phyloP scores from a whole-genome alignment of 1,140 invertebrate species.

The Macrosteles quadrilineatus region DNA sequence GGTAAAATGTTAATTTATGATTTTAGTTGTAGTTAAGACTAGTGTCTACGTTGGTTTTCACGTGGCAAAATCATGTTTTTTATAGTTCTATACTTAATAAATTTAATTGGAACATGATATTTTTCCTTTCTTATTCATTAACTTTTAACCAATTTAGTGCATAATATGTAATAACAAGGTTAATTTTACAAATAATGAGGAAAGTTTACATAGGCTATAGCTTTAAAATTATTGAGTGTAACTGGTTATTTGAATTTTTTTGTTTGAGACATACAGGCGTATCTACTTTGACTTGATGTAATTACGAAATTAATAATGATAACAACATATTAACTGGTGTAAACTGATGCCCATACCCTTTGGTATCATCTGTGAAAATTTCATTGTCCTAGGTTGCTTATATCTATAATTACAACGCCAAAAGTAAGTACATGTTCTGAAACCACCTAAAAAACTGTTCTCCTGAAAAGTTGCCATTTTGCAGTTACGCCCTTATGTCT shows the following conservation, averaged over 20 bases:
- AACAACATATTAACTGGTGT: neutral
- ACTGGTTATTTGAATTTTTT: neutral
- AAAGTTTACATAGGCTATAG: neutral
- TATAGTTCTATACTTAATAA: conserved; percentile 12
- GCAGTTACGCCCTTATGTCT: conserved; percentile 13
- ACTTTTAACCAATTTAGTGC: neutral
- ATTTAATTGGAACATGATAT: neutral
- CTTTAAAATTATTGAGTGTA: neutral
- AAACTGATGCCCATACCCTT: neutral
- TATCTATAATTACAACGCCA: neutral
- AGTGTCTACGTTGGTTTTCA: neutral
- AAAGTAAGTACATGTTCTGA: neutral
- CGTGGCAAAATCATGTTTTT: neutral
- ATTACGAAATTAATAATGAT: neutral
- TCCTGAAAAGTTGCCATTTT: conserved; percentile 22
- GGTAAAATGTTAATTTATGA: too few relatives aligned
- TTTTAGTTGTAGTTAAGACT: neutral
- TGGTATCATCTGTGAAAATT: neutral
- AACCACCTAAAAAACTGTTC: neutral
- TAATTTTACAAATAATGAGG: neutral
- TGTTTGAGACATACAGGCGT: conserved; percentile 9
- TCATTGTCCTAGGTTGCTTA: conserved; percentile 1
- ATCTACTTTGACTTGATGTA: conserved; percentile 9
- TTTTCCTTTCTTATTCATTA: neutral
- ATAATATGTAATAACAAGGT: neutral